These are phyloP conservation scores for Aspidoscelis tigris DNA, from an alignment of 2,113 vertebrate species.

Conservation along the genomic window DNA sequence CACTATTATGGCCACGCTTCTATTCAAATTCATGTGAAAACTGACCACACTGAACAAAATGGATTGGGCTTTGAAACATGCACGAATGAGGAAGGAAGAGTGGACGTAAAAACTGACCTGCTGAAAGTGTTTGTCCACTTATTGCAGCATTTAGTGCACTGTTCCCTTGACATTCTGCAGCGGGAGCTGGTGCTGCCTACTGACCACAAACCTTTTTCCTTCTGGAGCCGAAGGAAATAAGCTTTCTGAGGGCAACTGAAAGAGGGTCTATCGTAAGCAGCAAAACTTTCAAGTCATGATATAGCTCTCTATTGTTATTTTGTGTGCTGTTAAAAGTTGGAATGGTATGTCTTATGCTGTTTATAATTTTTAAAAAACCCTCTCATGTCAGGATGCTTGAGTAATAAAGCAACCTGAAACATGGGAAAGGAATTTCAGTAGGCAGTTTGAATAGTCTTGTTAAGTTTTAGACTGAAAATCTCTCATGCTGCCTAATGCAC, in stretches of 20 bases:
- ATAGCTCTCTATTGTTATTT: too few species aligned
- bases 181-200: not conserved
- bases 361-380: slow-evolving; percentile 10
- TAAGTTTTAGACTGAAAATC: slow-evolving; percentile 51
- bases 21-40: too few species aligned
- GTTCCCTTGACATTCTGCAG: not conserved
- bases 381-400: slow-evolving; percentile 16
- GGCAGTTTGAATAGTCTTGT: slow-evolving; percentile 1
- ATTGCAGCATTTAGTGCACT: too few species aligned
- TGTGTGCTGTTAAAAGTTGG: too few species aligned
- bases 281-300: not conserved
- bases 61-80: too few species aligned
- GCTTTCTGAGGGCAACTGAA: not conserved
- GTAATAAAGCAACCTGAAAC: slow-evolving; percentile 46
- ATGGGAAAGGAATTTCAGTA: slow-evolving; percentile 51
- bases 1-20: too few species aligned
- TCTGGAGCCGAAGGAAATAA: not conserved
- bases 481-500: not conserved
- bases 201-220: not conserved
- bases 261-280: not conserved
- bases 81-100: too few species aligned
- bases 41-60: too few species aligned
- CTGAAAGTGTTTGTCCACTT: too few species aligned
- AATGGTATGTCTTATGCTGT: too few species aligned
- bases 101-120: too few species aligned